Evolutionary conservation across 2,888 invertebrate genomes (phyloP), one percentile per base, ranked within the genome.

Genomic region (Euzophera pinguis): DNA sequence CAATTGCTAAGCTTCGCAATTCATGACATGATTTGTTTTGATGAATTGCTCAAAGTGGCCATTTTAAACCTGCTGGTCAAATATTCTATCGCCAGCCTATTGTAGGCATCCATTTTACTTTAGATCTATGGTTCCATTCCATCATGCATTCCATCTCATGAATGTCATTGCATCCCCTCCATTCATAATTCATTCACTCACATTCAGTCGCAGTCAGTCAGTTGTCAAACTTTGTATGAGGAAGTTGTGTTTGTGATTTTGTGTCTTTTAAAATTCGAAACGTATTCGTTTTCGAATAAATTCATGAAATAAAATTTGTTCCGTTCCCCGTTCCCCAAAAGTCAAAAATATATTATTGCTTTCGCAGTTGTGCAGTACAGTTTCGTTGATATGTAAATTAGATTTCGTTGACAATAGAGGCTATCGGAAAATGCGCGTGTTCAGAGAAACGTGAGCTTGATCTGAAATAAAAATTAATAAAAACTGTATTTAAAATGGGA

Each of bases 401-500:
- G 37, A 32, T 12, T 29, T 50, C 29, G 13, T 50, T 29, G 13
- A 7, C 9, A n/a, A 12, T n/a, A 22, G 22, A 22, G n/a, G n/a
- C 13, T 27, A 27, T 39, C 39, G 9, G 39, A 29, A 48, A 38
- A 27, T 37, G 22, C 13, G 22, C 29, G 38, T 53, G 50, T 47
- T 29, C 16, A n/a, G 27, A 41, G 32, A 50, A 55, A 43, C 57
- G 60, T 56, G 52, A 59, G 60, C 58, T 59, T 49, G 53, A 59
- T 55, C 60, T 57, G 53, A 62, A 59, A 54, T 49, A 35, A 52
- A 47, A 48, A 52, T 32, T 52, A 10, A 53, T 35, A 5, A 27
- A 50, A n/a, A 14, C 39, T 14, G 8, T 7, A 29, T n/a, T 50
- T 48, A 77, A 56, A 59, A 87, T 87, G 86, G 65, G 72, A 67